Evolutionary conservation across 2,113 vertebrate genomes (phyloP).

Genomic region (Rhinogobius similis): DNA sequence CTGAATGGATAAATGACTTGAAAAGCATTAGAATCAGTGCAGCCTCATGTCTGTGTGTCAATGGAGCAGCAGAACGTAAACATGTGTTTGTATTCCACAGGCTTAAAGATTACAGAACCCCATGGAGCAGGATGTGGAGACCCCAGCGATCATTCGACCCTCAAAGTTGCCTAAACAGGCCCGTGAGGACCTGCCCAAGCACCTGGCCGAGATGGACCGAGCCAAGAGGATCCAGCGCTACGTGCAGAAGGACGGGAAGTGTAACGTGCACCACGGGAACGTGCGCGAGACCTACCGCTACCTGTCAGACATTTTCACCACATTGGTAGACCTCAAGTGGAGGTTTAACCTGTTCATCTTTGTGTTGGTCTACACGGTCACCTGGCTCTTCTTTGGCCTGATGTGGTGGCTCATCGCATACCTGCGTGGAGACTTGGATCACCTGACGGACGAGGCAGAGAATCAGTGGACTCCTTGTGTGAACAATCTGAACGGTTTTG

Average conservation of each 20-base stretch:
- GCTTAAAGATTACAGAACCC: slow-evolving; percentile 83
- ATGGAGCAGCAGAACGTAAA: too few species aligned
- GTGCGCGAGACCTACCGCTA: slow-evolving; percentile 96
- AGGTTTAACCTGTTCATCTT: slow-evolving; percentile 97
- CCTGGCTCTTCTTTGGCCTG: slow-evolving; percentile 98
- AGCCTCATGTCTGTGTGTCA: too few species aligned
- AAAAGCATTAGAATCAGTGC: too few species aligned
- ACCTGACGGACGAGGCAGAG: slow-evolving; percentile 89
- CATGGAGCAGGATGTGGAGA: slow-evolving; percentile 99
- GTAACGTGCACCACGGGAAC: slow-evolving; percentile 97
- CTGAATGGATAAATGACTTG: neutral
- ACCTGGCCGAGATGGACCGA: slow-evolving; percentile 80
- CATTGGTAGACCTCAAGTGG: slow-evolving; percentile 97
- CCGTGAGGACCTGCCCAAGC: slow-evolving; percentile 86
- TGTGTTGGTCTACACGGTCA: slow-evolving; percentile 96
- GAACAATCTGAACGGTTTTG: slow-evolving; percentile 96
- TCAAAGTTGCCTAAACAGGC: slow-evolving; percentile 91
- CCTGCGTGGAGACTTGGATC: slow-evolving; percentile 93
- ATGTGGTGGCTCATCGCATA: slow-evolving; percentile 99
- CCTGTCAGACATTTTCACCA: slow-evolving; percentile 97
- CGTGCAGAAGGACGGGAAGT: slow-evolving; percentile 96
- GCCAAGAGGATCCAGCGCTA: slow-evolving; percentile 92
- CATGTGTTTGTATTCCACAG: slow-evolving; percentile 64
- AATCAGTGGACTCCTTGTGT: slow-evolving; percentile 94
- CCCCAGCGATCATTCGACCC: slow-evolving; percentile 86